Base-by-base conservation (phyloP, 2,113 vertebrate species). In the Cyprinodon tularosa region DNA sequence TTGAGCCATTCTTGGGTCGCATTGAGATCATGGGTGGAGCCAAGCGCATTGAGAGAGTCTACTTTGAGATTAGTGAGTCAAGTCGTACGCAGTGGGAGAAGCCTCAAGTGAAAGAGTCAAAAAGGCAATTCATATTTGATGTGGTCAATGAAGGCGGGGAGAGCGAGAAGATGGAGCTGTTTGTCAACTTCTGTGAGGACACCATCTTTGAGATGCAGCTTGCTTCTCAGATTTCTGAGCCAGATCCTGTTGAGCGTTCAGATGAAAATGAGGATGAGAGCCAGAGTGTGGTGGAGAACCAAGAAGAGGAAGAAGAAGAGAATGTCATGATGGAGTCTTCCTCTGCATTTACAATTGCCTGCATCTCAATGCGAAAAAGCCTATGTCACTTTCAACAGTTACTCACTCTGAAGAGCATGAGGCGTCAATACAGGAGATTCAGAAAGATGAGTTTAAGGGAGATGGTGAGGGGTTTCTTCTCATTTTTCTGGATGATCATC, bases 181-280 rank as follows among this genome's bases (percentile, higher is more conserved):
- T 99, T 66, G 98, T 99, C n/a, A 99, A 97, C 87, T 99, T 99
- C 90, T 99, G 98, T 37, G 98, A 99, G 87, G 98, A 99, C 80
- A 99, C 98, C 0, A 99, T 99, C 89, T 99, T 99, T 85, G 98
- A 99, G 93, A 99, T 99, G 98, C 98, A 99, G 71, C 81, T 99
- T 62, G 98, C 98, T 0, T 98, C 98, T 0, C 96, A 97, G 84
- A 99, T 99, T 79, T 99, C 98, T 1, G 98, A 99, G 83, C 95
- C 96, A 0, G 97, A 99, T 76, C 90, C 95, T 0, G 81, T 94
- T 0, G 98, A 99, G 77, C 95, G 96, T 29, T 92, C 88, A 0
- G 95, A 96, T 71, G 96, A 96, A 2, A 96, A 97, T 0, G 95
- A 96, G 17, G 94, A 93, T 0, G 94, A 95, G 40, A 90, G 85